Evolutionary conservation across 2,113 vertebrate genomes (phyloP).

Genomic region (Anas platyrhynchos): DNA sequence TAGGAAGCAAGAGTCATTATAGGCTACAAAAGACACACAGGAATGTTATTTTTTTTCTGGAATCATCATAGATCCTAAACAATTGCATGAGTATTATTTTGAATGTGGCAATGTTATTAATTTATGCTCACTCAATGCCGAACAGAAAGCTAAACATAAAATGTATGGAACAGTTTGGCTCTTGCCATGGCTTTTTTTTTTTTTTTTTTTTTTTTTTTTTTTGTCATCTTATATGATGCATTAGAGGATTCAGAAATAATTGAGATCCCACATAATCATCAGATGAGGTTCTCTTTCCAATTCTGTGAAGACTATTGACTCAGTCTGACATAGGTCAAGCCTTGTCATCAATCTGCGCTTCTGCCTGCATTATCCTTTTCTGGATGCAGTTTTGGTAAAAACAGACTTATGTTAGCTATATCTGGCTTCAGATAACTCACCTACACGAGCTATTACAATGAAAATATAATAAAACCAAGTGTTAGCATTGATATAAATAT

Average conservation of each 20-base stretch:
- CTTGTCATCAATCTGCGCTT: not conserved
- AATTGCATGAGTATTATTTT: not conserved
- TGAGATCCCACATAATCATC: not conserved
- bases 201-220: no score
- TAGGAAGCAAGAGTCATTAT: not conserved
- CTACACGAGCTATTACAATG: not conserved
- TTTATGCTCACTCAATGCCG: not conserved
- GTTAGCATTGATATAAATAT: not conserved
- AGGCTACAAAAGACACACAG: not conserved
- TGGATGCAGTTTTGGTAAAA: not conserved
- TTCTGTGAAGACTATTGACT: not conserved
- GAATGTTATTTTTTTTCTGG: not conserved
- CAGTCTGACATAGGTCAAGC: not conserved
- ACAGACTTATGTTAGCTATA: not conserved
- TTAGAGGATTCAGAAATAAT: not conserved
- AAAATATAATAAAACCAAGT: not conserved
- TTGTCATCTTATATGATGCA: not conserved
- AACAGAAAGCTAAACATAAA: not conserved
- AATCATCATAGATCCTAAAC: not conserved
- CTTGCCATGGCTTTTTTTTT: not conserved
- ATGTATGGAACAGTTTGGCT: not conserved
- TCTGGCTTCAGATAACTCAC: not conserved
- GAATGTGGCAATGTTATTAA: not conserved
- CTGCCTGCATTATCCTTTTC: not conserved
- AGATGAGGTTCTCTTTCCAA: not conserved